Conservation (phyloP, 2,113 vertebrate genomes). For the Oreochromis tanganicae region DNA sequence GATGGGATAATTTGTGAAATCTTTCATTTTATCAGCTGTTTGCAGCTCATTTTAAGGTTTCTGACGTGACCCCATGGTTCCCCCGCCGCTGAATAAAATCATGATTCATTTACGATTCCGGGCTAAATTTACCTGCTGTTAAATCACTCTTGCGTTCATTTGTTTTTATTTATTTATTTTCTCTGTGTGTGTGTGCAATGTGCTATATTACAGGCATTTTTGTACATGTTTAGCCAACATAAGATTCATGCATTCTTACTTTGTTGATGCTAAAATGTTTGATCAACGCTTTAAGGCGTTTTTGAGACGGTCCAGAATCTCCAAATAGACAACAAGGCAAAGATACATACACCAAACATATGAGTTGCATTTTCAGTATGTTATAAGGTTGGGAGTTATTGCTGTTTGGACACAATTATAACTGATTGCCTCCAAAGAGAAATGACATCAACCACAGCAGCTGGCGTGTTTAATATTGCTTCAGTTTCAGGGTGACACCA, state of each 20-base stretch:
- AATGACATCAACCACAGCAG: background rate
- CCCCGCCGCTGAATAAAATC: background rate
- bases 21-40: conserved; percentile 5
- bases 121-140: background rate
- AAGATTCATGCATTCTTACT: background rate
- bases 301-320: background rate
- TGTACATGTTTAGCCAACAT: background rate
- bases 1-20: conserved; percentile 3
- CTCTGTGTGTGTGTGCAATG: background rate
- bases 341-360: background rate
- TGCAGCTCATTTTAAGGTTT: background rate
- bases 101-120: background rate
- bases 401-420: background rate
- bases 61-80: background rate
- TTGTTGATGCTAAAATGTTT: background rate
- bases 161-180: background rate
- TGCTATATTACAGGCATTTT: background rate
- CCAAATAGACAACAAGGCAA: background rate
- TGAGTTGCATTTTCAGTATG: background rate
- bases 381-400: background rate
- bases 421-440: background rate
- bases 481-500: background rate
- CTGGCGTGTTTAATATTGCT: conserved; percentile 16
- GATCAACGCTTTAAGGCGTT: background rate
- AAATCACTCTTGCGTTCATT: background rate